Evolutionary conservation across 2,797 vertebrate genomes (phyloP).

Genomic region (Myripristis murdjan): DNA sequence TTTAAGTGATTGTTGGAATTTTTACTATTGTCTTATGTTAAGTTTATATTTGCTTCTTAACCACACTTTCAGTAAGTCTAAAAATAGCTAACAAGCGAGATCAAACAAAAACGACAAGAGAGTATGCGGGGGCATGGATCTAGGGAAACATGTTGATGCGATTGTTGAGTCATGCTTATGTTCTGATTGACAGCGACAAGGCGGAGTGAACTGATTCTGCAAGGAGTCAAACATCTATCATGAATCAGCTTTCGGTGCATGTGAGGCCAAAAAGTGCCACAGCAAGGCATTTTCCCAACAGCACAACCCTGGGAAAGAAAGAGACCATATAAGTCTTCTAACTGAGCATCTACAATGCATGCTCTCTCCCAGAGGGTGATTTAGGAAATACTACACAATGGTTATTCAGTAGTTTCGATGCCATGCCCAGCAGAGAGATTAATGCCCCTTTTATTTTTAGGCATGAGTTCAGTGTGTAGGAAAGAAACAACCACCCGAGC

Average conservation of each 20-base stretch:
- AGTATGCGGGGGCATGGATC: too few relatives aligned
- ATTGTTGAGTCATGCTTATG: background rate
- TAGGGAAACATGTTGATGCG: too few relatives aligned
- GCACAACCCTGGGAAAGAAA: slow-evolving; percentile 40
- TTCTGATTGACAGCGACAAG: background rate
- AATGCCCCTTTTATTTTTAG: slow-evolving; percentile 70
- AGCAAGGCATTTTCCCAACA: slow-evolving; percentile 16
- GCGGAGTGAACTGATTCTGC: background rate
- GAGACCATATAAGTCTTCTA: slow-evolving; percentile 20
- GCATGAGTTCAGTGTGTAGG: slow-evolving; percentile 28
- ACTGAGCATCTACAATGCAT: slow-evolving; percentile 9
- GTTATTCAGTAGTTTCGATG: slow-evolving; percentile 44
- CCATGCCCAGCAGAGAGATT: slow-evolving; percentile 49
- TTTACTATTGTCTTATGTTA: too few relatives aligned
- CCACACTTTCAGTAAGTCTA: background rate
- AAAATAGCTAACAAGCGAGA: background rate
- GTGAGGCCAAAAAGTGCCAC: slow-evolving; percentile 13
- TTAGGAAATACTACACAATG: slow-evolving; percentile 63
- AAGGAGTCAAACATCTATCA: slow-evolving; percentile 9
- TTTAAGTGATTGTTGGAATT: too few relatives aligned
- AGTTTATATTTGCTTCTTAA: background rate
- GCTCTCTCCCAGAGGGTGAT: slow-evolving; percentile 41
- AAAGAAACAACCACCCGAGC: slow-evolving; percentile 50
- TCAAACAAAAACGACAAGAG: background rate
- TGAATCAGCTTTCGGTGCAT: slow-evolving; percentile 18